Evolutionary conservation across 2,113 vertebrate species (phyloP).

Genomic region (Falcunculus frontatus): DNA sequence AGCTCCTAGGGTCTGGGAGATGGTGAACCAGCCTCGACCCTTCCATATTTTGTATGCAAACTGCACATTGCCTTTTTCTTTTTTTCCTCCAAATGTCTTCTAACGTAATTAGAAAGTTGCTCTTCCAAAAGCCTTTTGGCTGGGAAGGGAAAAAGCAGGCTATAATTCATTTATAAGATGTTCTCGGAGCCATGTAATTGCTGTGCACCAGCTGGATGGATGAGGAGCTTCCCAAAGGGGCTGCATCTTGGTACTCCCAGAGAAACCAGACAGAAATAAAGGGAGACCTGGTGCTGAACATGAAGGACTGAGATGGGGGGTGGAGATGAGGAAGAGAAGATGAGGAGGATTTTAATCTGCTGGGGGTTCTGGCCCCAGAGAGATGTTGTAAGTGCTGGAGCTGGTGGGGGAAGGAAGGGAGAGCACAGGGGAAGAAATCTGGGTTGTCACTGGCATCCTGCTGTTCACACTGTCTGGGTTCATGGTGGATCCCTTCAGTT

Average conservation of each 20-base stretch:
- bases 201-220: background rate
- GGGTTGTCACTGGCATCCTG: background rate
- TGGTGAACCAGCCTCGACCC: background rate
- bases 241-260: background rate
- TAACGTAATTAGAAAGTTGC: constrained; percentile 46
- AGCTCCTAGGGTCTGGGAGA: background rate
- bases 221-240: background rate
- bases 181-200: background rate
- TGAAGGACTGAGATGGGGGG: background rate
- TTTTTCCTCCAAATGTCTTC: constrained; percentile 13
- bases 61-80: background rate
- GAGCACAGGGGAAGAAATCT: background rate
- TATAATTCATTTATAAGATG: constrained; percentile 55
- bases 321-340: background rate
- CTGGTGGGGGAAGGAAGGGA: background rate
- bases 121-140: constrained; percentile 35
- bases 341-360: background rate
- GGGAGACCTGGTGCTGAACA: background rate
- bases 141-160: background rate
- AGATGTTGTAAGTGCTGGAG: background rate
- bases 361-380: background rate
- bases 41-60: background rate
- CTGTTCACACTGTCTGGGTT: background rate
- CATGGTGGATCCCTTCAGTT: background rate
- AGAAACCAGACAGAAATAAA: background rate